phyloP scores from a whole-genome alignment of 1,140 invertebrate genomes.

The Sarcophaga peregrina region DNA sequence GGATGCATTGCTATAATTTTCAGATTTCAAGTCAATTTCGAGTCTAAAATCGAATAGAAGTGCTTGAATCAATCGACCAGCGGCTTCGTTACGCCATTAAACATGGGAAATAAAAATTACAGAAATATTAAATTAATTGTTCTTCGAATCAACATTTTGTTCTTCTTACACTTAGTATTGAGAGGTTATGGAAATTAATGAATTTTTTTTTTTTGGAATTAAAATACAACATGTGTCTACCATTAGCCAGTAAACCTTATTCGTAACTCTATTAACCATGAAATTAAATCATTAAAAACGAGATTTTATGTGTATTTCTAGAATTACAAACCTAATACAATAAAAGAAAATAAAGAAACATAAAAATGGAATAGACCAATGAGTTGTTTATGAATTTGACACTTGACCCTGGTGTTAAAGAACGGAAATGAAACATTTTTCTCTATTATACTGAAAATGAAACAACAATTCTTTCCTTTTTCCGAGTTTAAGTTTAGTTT shows the following conservation, averaged over 20 bases:
- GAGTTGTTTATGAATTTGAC: constrained; percentile 1
- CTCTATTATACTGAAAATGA: constrained; percentile 8
- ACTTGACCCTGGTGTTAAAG: constrained; percentile 2
- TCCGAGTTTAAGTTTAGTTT: not conserved
- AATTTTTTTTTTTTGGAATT: not conserved
- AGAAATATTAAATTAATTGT: too few relatives aligned
- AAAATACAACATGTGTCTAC: not conserved
- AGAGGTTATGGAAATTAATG: not conserved
- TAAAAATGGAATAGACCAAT: not conserved
- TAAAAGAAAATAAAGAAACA: not conserved
- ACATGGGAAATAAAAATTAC: too few relatives aligned
- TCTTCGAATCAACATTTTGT: too few relatives aligned
- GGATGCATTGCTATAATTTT: too few relatives aligned
- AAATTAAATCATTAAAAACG: not conserved
- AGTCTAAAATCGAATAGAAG: too few relatives aligned
- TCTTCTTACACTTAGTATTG: too few relatives aligned
- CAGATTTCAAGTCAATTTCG: too few relatives aligned
- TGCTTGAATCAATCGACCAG: too few relatives aligned
- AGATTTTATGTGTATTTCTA: not conserved
- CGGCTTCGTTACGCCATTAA: too few relatives aligned
- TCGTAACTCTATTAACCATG: not conserved
- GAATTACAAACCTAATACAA: not conserved
- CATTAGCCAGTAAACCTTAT: not conserved
- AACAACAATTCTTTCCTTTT: not conserved
- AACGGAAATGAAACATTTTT: constrained; percentile 19